phyloP scores from a whole-genome alignment of 2,888 invertebrate genomes.

The Lasioglossum villosulum region DNA sequence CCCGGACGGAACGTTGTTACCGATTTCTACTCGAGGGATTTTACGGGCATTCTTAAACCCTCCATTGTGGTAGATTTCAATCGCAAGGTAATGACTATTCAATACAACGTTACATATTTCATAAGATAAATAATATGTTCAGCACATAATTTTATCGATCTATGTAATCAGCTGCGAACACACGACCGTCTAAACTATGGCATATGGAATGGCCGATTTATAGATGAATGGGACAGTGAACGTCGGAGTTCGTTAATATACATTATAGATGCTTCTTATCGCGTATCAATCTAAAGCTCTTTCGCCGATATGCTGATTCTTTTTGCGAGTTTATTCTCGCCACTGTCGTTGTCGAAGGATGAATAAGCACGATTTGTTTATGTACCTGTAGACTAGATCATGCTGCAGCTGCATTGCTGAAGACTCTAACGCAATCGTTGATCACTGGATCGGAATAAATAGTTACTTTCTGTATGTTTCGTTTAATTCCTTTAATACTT shows the following conservation, averaged over 20 bases:
- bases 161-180: conserved; percentile 14
- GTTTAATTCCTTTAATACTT: too few species aligned
- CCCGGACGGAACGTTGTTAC: not conserved
- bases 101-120: conserved; percentile 12
- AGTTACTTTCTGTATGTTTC: not conserved
- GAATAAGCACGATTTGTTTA: conserved; percentile 1
- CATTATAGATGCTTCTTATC: conserved; percentile 9
- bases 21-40: not conserved
- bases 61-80: not conserved
- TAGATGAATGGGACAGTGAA: conserved; percentile 4
- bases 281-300: conserved; percentile 26
- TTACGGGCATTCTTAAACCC: not conserved
- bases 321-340: not conserved
- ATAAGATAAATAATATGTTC: not conserved
- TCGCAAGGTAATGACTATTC: not conserved
- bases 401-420: not conserved
- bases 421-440: not conserved
- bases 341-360: not conserved
- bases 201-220: not conserved
- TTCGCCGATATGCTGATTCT: not conserved
- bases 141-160: conserved; percentile 23
- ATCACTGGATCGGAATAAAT: not conserved
- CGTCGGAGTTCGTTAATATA: conserved; percentile 13
- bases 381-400: not conserved
- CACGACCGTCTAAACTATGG: not conserved